phyloP scores from a whole-genome alignment of 1,140 invertebrate species.

The Thaumatotibia leucotreta region DNA sequence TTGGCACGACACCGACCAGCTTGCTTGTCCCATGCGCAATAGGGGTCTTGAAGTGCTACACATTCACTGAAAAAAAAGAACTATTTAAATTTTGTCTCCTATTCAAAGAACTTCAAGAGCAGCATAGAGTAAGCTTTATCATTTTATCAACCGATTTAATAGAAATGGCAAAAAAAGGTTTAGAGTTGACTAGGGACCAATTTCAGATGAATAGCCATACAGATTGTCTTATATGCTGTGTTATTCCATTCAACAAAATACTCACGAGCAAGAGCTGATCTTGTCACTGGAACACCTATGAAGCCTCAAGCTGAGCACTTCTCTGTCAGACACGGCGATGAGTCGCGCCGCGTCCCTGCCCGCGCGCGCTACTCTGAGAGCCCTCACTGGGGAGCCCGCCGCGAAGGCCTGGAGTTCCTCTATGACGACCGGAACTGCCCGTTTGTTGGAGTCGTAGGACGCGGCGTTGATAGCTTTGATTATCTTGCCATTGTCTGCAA shows the following conservation, averaged over 20 bases:
- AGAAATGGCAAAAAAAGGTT: too few relatives aligned
- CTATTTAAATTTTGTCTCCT: too few relatives aligned
- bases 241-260: too few relatives aligned
- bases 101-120: too few relatives aligned
- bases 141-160: too few relatives aligned
- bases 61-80: conserved; percentile 87
- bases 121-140: too few relatives aligned
- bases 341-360: conserved; percentile 86
- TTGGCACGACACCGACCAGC: conserved; percentile 83
- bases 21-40: conserved; percentile 97
- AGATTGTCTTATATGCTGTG: too few relatives aligned
- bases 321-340: conserved; percentile 92
- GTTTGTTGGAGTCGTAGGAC: conserved; percentile 86
- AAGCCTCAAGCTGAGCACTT: conserved; percentile 86
- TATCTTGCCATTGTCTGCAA: conserved; percentile 93
- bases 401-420: conserved; percentile 96
- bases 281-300: conserved; percentile 93
- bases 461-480: conserved; percentile 96
- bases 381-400: conserved; percentile 85
- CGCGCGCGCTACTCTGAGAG: conserved; percentile 86
- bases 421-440: conserved; percentile 92
- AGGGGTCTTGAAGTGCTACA: conserved; percentile 97
- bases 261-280: conserved; percentile 90
- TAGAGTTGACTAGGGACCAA: too few relatives aligned
- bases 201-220: too few relatives aligned